phyloP scores from a whole-genome alignment of 2,797 vertebrate species.

The Anas acuta region DNA sequence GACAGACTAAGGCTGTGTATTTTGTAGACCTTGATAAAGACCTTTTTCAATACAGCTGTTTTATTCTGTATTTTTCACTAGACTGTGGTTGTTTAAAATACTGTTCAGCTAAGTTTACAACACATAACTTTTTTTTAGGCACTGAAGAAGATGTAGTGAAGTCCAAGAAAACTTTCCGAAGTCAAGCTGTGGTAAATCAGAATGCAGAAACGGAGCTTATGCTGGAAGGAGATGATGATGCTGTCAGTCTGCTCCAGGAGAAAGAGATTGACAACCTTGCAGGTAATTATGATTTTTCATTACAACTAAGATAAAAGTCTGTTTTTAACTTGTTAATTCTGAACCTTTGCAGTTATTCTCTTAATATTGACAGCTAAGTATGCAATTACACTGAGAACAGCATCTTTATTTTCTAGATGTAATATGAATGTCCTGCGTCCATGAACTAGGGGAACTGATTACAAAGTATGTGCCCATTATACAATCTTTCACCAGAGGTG shows the following conservation, averaged over 20 bases:
- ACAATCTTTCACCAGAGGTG: neutral
- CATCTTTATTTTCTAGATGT: neutral
- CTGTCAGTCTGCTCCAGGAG: constrained; percentile 95
- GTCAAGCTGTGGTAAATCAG: constrained; percentile 92
- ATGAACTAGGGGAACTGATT: neutral
- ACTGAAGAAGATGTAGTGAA: constrained; percentile 90
- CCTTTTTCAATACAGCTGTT: neutral
- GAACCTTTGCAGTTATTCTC: neutral
- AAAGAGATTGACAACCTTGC: constrained; percentile 99
- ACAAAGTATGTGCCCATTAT: neutral
- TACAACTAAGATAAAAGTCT: neutral
- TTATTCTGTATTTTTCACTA: neutral
- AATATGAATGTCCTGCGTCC: neutral
- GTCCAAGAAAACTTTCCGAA: constrained; percentile 94
- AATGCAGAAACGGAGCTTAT: constrained; percentile 96
- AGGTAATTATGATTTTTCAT: constrained; percentile 79
- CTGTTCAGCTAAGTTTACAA: neutral
- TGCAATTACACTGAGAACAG: neutral
- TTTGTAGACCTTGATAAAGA: neutral
- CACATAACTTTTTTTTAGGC: constrained; percentile 75
- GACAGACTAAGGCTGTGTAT: neutral
- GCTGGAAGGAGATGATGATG: constrained; percentile 97
- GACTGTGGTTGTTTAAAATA: neutral
- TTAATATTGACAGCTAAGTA: neutral
- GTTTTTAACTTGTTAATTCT: neutral